Evolutionary conservation across 2,888 invertebrate species (phyloP), one percentile per base, ranked within the genome.

Genomic region (Noctua comes): DNA sequence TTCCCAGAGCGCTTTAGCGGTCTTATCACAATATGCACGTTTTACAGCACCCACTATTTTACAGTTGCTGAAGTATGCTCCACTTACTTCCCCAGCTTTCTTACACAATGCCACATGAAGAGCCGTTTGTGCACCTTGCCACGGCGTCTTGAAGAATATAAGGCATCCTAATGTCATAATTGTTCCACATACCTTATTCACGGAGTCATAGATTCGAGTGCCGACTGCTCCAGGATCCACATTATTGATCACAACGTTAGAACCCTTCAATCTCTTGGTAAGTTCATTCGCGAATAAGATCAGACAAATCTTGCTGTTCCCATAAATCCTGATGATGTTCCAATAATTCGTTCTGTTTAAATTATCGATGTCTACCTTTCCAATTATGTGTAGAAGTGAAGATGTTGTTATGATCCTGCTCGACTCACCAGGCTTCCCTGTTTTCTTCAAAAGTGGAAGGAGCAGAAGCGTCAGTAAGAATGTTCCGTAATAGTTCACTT

Each of bases 401-500:
- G 97, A 94, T 4, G 97, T 95, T 87, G 97, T 97, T 7, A 93
- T 73, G 40, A 93, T 92, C 57, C 93, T 88, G 71, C 90, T 91
- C 0, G 90, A 85, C 3, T 84, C 80, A 2, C 97, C 97, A 10
- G 85, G 73, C 0, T 80, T 89, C 0, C 93, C 94, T 2, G 91
- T 87, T 59, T 89, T 91, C 51, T 90, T 91, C 40, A 93, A 54
- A 51, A 93, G 86, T 7, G 93, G 93, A 6, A 93, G 69, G 6
- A 93, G 82, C 6, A 93, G 85, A 3, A 90, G 77, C 0, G 92
- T 93, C 7, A 93, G 96, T 43, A 99, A 96, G 92, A 99, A 99
- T 46, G 98, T 98, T 0, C 99, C 99, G 93, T 98, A 98, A 90
- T 99, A 98, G 94, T 99, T 99, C 3, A 99, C 98, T 51, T 98